Percentiles rank a stretch among this genome's conserved stretches.
These are phyloP conservation scores for Macaria notata DNA, from an alignment of 2,888 invertebrate genomes.

Conservation along the genomic window DNA sequence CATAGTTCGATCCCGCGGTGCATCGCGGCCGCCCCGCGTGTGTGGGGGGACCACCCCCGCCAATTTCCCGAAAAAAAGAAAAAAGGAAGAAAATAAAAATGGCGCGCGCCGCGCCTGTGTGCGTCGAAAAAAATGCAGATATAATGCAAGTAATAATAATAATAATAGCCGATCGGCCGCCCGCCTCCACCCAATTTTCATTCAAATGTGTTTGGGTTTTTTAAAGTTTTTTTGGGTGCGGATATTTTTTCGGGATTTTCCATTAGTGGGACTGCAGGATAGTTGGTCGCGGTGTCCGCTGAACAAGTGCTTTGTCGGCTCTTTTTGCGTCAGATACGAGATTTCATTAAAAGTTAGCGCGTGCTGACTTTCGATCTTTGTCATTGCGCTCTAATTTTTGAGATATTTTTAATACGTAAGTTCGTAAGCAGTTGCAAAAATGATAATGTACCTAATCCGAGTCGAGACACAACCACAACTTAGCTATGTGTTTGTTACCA, in stretches of 20 bases:
- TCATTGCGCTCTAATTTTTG: not conserved
- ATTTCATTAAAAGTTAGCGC: constrained; percentile 58
- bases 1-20: constrained; percentile 64
- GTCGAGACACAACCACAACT: no score
- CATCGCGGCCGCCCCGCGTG: constrained; percentile 37
- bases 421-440: no score
- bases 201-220: constrained; percentile 78
- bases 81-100: constrained; percentile 76
- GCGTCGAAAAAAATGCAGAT: constrained; percentile 79
- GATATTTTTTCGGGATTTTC: constrained; percentile 78
- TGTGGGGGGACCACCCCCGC: constrained; percentile 57
- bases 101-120: constrained; percentile 66
- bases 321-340: constrained; percentile 49
- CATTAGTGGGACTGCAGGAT: constrained; percentile 73
- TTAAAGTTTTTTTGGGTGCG: constrained; percentile 66
- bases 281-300: constrained; percentile 57
- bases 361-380: constrained; percentile 8
- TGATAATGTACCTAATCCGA: no score
- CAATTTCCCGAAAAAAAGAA: constrained; percentile 72
- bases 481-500: no score
- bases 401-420: not conserved
- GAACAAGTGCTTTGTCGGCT: constrained; percentile 54
- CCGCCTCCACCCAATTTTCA: constrained; percentile 77
- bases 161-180: constrained; percentile 77
- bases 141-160: constrained; percentile 82